phyloP scores from a whole-genome alignment of 1,140 invertebrate genomes.

The Pseudomyrmex gracilis region DNA sequence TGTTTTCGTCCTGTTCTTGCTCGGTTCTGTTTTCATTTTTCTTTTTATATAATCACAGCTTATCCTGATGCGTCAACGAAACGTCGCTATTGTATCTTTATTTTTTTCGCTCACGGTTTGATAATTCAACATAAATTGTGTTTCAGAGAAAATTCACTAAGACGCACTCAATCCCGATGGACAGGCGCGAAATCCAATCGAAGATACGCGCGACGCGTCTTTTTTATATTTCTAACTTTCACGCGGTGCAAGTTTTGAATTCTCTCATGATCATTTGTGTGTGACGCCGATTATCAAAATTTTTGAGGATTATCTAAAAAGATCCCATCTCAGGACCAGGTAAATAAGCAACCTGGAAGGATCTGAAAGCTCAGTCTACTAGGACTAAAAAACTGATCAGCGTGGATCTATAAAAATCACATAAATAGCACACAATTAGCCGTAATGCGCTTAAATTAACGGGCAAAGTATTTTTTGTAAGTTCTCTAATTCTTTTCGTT shows the following conservation, averaged over 20 bases:
- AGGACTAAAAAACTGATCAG: constrained; percentile 27
- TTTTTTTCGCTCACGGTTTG: not conserved
- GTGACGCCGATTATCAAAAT: constrained; percentile 10
- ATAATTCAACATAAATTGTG: constrained; percentile 27
- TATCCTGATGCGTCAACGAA: constrained; percentile 56
- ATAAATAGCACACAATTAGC: constrained; percentile 45
- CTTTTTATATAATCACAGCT: constrained; percentile 79
- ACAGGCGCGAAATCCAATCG: constrained; percentile 8
- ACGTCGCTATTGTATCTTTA: constrained; percentile 44
- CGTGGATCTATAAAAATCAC: constrained; percentile 36
- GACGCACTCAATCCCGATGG: not conserved
- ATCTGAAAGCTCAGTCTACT: constrained; percentile 35
- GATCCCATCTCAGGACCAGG: constrained; percentile 1
- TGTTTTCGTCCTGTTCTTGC: constrained; percentile 51
- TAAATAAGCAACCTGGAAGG: not conserved
- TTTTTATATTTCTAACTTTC: constrained; percentile 14
- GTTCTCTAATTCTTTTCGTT: constrained; percentile 13
- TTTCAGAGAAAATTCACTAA: constrained; percentile 13
- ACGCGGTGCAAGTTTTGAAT: constrained; percentile 14
- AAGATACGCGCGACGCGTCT: not conserved
- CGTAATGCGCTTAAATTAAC: constrained; percentile 45
- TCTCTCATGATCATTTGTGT: not conserved
- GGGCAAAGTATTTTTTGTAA: constrained; percentile 42
- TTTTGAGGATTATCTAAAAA: constrained; percentile 18
- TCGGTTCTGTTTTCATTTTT: constrained; percentile 31